phyloP scores from a whole-genome alignment of 2,113 vertebrate genomes.

The Antigone vipio region DNA sequence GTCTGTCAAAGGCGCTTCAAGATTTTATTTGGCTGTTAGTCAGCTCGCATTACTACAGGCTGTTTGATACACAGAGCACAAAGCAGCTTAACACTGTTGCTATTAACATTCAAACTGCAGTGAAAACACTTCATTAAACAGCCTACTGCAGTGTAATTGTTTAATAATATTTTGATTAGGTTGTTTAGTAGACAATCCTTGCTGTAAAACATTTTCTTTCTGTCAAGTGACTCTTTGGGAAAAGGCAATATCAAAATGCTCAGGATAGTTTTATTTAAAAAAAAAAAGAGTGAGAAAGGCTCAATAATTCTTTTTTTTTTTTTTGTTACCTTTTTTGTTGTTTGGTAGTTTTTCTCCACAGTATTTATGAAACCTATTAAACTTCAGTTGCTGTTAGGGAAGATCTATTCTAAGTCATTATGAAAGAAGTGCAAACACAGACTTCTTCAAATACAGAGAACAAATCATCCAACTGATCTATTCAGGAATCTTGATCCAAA shows the following conservation, averaged over 20 bases:
- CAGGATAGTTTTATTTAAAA: not conserved
- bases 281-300: not conserved
- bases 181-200: constrained; percentile 78
- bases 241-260: constrained; percentile 41
- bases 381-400: not conserved
- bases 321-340: not conserved
- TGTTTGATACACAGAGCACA: constrained; percentile 81
- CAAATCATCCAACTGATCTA: not conserved
- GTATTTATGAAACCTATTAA: not conserved
- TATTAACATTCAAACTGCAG: constrained; percentile 81
- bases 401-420: not conserved
- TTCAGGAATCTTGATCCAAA: not conserved
- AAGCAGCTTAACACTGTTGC: constrained; percentile 77
- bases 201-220: constrained; percentile 71
- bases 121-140: constrained; percentile 89
- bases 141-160: constrained; percentile 82
- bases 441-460: not conserved
- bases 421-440: not conserved
- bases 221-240: constrained; percentile 57
- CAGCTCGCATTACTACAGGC: constrained; percentile 68
- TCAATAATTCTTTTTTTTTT: not conserved
- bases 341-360: not conserved
- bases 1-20: constrained; percentile 66
- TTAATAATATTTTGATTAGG: constrained; percentile 91
- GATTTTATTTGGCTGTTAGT: constrained; percentile 73